These are phyloP conservation scores for Delphinus delphis DNA, from an alignment of 2,113 vertebrate genomes.

Conservation along the genomic window DNA sequence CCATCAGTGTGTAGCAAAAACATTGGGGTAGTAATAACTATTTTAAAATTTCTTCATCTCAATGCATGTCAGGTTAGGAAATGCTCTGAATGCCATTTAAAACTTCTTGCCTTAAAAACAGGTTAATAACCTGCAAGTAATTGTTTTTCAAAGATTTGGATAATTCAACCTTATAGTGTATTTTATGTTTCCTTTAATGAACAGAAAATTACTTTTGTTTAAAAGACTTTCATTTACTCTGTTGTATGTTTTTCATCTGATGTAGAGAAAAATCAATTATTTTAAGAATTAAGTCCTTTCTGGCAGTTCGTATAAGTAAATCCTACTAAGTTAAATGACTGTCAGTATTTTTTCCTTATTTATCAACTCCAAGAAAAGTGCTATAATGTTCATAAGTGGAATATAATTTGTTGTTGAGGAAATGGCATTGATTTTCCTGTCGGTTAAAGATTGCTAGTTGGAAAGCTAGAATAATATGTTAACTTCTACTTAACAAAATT, in stretches of 20 bases:
- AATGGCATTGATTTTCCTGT: slow-evolving; percentile 80
- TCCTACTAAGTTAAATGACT: slow-evolving; percentile 83
- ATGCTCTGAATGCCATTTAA: slow-evolving; percentile 57
- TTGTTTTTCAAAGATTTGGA: slow-evolving; percentile 72
- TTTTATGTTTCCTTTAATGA: slow-evolving; percentile 86
- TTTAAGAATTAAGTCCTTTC: slow-evolving; percentile 83
- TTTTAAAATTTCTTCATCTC: slow-evolving; percentile 43
- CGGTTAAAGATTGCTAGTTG: slow-evolving; percentile 69
- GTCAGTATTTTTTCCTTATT: slow-evolving; percentile 82
- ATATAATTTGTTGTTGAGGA: slow-evolving; percentile 77
- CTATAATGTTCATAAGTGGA: slow-evolving; percentile 75
- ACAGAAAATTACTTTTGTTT: slow-evolving; percentile 85
- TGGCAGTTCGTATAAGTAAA: slow-evolving; percentile 86
- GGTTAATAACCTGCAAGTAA: slow-evolving; percentile 78
- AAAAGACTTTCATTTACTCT: slow-evolving; percentile 80
- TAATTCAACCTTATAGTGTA: slow-evolving; percentile 80
- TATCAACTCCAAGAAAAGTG: slow-evolving; percentile 82
- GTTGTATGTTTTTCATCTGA: slow-evolving; percentile 84
- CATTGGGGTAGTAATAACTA: slow-evolving; percentile 58
- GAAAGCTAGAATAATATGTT: slow-evolving; percentile 62
- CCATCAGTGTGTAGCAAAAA: slow-evolving; percentile 68
- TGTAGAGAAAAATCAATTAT: slow-evolving; percentile 84
- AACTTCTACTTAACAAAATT: slow-evolving; percentile 77
- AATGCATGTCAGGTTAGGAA: not conserved
- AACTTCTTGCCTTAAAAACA: slow-evolving; percentile 73